phyloP scores from a whole-genome alignment of 2,888 invertebrate genomes.

The Choreutis nemorana region DNA sequence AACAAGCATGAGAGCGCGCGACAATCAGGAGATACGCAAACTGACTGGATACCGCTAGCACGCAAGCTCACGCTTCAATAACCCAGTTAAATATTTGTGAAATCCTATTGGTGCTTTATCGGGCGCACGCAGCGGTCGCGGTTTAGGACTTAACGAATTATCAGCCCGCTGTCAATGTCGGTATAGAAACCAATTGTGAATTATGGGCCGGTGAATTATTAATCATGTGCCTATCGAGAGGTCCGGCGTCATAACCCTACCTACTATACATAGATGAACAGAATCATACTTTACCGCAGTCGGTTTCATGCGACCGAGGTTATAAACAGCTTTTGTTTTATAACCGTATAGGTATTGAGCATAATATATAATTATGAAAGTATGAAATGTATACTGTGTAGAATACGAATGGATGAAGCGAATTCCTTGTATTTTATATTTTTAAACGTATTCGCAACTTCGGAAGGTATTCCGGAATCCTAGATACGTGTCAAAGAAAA shows the following conservation, averaged over 20 bases:
- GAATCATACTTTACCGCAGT: no score
- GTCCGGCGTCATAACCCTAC: no score
- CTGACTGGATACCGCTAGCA: slow-evolving; percentile 5
- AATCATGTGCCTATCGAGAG: slow-evolving; percentile 21
- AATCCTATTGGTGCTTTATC: slow-evolving; percentile 49
- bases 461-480: no score
- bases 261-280: no score
- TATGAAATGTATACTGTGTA: slow-evolving; percentile 5
- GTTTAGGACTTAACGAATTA: slow-evolving; percentile 57
- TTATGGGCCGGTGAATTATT: slow-evolving; percentile 42
- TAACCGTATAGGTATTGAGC: no score
- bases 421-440: no score
- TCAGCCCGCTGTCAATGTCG: slow-evolving; percentile 43
- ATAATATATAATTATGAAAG: no score
- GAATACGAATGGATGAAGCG: no score
- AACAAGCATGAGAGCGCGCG: neutral
- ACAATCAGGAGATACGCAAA: slow-evolving; percentile 1
- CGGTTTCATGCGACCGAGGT: no score
- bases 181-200: slow-evolving; percentile 51
- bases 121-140: slow-evolving; percentile 45
- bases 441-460: no score
- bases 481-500: no score
- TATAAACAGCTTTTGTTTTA: no score
- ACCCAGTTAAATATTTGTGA: slow-evolving; percentile 30
- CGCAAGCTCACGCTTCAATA: slow-evolving; percentile 15